phyloP scores from a whole-genome alignment of 2,113 vertebrate genomes.

The Chloebia gouldiae region DNA sequence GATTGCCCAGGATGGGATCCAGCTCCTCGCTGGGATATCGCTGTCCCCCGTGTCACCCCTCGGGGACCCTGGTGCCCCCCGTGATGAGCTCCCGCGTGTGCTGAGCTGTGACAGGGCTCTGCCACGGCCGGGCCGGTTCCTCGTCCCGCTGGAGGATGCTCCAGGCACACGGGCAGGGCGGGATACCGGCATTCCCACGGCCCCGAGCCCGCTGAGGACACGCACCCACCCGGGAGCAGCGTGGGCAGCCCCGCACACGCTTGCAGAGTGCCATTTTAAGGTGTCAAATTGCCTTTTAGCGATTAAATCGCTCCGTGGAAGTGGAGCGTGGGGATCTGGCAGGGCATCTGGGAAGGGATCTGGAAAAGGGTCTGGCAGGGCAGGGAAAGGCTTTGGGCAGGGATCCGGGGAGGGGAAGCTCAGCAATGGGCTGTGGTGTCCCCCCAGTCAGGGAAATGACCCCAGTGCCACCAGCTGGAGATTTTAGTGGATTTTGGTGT shows the following conservation, averaged over 20 bases:
- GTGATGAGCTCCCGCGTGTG: background rate
- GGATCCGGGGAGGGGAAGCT: background rate
- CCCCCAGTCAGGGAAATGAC: fast-evolving
- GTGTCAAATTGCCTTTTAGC: background rate
- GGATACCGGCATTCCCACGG: fast-evolving
- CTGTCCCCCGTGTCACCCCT: background rate
- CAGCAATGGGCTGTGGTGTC: fast-evolving
- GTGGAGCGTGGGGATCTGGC: background rate
- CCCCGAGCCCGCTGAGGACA: fast-evolving
- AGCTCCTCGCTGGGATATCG: background rate
- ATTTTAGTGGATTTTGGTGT: background rate
- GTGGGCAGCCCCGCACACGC: background rate
- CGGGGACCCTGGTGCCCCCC: fast-evolving
- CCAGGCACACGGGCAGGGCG: background rate
- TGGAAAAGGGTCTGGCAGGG: background rate
- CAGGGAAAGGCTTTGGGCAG: background rate
- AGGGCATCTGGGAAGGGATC: background rate
- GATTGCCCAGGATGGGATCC: background rate
- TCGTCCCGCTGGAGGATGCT: background rate
- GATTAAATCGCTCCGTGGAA: background rate
- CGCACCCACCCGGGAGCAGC: background rate
- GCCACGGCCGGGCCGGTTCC: background rate
- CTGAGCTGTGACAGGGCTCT: background rate
- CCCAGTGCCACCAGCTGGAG: background rate
- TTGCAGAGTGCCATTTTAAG: background rate